Percentiles rank a stretch among this genome's conserved stretches.
Evolutionary conservation across 2,113 vertebrate genomes (phyloP).

Genomic region (Ranitomeya imitator): DNA sequence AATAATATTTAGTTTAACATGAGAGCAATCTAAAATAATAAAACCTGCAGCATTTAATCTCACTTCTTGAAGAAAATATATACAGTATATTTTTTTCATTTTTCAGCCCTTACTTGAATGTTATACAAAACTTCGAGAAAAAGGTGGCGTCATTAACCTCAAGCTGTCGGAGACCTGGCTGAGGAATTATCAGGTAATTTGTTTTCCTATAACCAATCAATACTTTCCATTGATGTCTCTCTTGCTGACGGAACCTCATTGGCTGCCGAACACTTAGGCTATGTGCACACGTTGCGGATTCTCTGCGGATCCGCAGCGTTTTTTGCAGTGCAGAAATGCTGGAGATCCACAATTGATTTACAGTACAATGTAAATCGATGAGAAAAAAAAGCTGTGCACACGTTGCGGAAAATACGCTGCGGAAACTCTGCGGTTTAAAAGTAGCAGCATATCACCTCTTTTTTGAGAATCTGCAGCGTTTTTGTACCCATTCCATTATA

Average conservation of each 20-base stretch:
- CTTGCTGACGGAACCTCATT: not conserved
- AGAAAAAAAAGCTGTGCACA: too few species aligned
- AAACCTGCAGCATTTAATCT: not conserved
- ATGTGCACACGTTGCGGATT: too few species aligned
- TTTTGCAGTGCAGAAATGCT: too few species aligned
- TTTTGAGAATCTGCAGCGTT: too few species aligned
- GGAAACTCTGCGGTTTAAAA: too few species aligned
- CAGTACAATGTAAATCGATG: too few species aligned
- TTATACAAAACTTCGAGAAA: constrained; percentile 90
- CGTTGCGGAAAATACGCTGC: too few species aligned
- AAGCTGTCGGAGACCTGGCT: constrained; percentile 93
- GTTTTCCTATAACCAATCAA: not conserved
- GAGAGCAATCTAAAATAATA: not conserved
- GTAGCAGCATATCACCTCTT: too few species aligned
- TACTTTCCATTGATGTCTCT: not conserved
- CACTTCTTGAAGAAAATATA: not conserved
- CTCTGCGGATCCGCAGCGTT: too few species aligned
- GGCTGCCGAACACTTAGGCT: too few species aligned
- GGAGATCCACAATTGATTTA: too few species aligned
- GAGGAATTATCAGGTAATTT: constrained; percentile 90
- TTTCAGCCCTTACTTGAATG: constrained; percentile 89
- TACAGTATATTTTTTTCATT: not conserved
- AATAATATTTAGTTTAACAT: not conserved
- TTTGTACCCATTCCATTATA: too few species aligned
- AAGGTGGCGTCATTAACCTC: constrained; percentile 86